Percentiles rank a stretch among this genome's conserved stretches.
Conservation (phyloP, 2,113 vertebrate genomes). For the Antechinus flavipes region DNA sequence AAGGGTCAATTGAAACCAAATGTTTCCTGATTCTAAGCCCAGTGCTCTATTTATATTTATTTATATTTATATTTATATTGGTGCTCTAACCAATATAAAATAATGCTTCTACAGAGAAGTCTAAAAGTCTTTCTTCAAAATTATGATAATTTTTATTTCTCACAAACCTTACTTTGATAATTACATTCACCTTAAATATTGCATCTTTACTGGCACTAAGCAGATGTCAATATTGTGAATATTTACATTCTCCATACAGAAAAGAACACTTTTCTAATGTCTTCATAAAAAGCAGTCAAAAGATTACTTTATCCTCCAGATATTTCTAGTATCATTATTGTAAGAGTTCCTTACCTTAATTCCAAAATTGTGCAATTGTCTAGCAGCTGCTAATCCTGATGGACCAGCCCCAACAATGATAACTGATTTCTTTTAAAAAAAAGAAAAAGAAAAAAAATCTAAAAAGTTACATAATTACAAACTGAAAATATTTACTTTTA, state of each 20-base stretch:
- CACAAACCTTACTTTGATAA: conserved; percentile 22
- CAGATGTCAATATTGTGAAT: background rate
- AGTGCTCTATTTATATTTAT: background rate
- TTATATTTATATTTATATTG: too few relatives aligned
- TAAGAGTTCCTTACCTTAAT: conserved; percentile 88
- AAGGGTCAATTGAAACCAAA: background rate
- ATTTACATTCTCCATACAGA: conserved; percentile 38
- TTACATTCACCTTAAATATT: background rate
- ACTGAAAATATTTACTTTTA: conserved; percentile 11
- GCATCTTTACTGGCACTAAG: conserved; percentile 27
- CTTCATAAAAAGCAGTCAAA: conserved; percentile 26
- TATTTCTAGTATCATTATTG: background rate
- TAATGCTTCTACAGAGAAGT: background rate
- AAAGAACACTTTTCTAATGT: conserved; percentile 39
- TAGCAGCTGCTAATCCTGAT: conserved; percentile 95
- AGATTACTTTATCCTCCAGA: conserved; percentile 17
- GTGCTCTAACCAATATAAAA: background rate
- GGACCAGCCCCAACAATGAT: conserved; percentile 94
- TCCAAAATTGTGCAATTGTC: conserved; percentile 97
- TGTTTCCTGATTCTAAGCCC: background rate
- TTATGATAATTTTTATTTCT: background rate
- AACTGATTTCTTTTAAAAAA: conserved; percentile 88
- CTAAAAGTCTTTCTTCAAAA: conserved; percentile 10
- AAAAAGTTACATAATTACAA: background rate
- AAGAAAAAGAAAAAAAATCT: conserved; percentile 34